A percentile compares a stretch with the other conserved stretches of the same genome.
Evolutionary conservation across 2,888 invertebrate genomes (phyloP).

Genomic region (Amphipyra berbera): DNA sequence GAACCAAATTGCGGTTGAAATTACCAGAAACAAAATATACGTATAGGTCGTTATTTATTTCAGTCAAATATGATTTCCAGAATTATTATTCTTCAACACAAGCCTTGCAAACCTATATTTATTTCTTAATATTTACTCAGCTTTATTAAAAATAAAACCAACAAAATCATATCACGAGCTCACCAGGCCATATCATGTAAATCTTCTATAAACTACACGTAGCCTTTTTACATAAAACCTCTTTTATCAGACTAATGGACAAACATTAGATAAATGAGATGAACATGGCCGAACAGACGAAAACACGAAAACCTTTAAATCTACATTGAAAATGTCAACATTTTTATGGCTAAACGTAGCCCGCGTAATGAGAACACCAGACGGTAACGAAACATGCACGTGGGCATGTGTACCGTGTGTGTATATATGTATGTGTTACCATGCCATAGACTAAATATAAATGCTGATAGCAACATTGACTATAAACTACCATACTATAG

Average conservation of each 20-base stretch:
- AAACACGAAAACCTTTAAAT: slow-evolving; percentile 7
- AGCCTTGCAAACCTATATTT: not conserved
- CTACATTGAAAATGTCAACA: slow-evolving; percentile 15
- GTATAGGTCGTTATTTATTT: not conserved
- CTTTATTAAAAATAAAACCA: not conserved
- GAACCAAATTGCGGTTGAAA: too few relatives aligned
- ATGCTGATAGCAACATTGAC: not conserved
- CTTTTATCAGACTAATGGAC: slow-evolving; percentile 5
- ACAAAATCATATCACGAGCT: not conserved
- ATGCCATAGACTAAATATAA: slow-evolving; percentile 1
- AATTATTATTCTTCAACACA: not conserved
- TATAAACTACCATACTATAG: too few relatives aligned
- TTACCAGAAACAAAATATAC: too few relatives aligned
- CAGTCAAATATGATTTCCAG: not conserved
- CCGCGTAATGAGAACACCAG: slow-evolving; percentile 38
- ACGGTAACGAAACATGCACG: slow-evolving; percentile 9
- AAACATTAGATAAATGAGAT: slow-evolving; percentile 9
- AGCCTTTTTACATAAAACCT: slow-evolving; percentile 7
- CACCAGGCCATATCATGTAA: not conserved
- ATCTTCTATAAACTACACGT: not conserved
- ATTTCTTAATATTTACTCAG: slow-evolving; percentile 1
- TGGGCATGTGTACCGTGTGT: not conserved
- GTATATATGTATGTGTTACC: not conserved
- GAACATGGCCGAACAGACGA: slow-evolving; percentile 1
- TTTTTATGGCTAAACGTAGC: slow-evolving; percentile 25